Evolutionary conservation across 2,113 vertebrate species (phyloP), one percentile per base, ranked within the genome.

Genomic region (Albula glossodonta): DNA sequence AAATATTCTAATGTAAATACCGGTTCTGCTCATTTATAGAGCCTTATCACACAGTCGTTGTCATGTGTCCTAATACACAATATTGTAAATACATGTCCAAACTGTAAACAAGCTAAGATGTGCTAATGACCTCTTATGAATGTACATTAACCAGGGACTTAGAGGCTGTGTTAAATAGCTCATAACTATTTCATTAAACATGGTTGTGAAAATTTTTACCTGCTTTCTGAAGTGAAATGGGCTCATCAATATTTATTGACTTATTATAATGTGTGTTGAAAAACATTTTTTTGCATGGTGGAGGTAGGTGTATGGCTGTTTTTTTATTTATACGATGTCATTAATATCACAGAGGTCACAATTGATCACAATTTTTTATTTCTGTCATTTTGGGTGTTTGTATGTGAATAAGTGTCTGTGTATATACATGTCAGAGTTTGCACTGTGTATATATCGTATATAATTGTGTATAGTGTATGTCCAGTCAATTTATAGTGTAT

Each of bases 11-110:
- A 85, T 83, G 84, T 19, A 78, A 84, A 52, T 82, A 84, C 70
- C 89, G 86, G 78, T 82, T 81, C 81, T 87, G 90, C 89, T 88
- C 86, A 86, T 92, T 93, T 88, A 90, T 90, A 85, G 95, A 95
- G 92, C 93, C 93, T 94, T 94, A 91, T 91, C 89, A 87, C 70
- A 91, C 87, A 89, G 51, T 87, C 87, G 57, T 84, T 66, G 88
- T 91, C 84, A 88, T 89, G 88, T 91, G 89, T 88, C 80, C 91
- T 85, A 84, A 89, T 89, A 77, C 87, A 88, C 85, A 57, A 84
- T 89, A 52, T 87, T 92, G 91, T 94, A 92, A 90, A 94, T 91
- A 91, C 82, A 91, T 93, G 89, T 93, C 89, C 89, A 84, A 90
- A 74, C 79, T 93, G 87, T 90, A 74, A 19, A 83, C 74, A 6